Conservation (phyloP, 1,140 invertebrate species). For the Camponotus pennsylvanicus region DNA sequence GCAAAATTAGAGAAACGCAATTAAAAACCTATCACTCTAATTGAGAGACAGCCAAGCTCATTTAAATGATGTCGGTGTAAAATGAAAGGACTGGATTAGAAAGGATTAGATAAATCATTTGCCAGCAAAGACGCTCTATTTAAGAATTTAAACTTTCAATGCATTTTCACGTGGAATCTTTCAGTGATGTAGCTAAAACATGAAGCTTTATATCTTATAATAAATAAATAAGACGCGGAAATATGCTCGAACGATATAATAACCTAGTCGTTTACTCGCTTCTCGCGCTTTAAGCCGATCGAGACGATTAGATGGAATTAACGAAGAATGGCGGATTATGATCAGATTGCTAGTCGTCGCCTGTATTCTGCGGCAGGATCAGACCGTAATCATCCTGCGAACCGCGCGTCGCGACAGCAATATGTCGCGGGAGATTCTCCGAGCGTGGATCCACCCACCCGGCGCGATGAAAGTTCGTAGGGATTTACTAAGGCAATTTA, state of each 20-base stretch:
- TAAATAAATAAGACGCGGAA: background rate
- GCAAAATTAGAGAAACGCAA: too few species aligned
- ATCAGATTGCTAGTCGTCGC: constrained; percentile 4
- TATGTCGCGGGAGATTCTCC: constrained; percentile 25
- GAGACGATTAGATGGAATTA: constrained; percentile 44
- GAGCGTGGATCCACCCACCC: background rate
- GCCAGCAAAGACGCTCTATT: too few species aligned
- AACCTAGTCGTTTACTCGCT: background rate
- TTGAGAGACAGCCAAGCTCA: too few species aligned
- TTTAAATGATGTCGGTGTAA: too few species aligned
- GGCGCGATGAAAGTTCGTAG: constrained; percentile 33
- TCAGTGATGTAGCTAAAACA: too few species aligned
- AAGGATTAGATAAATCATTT: too few species aligned
- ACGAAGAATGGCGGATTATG: constrained; percentile 27
- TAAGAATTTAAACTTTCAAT: too few species aligned
- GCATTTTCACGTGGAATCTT: too few species aligned
- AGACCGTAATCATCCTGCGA: constrained; percentile 23
- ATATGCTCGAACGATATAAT: background rate
- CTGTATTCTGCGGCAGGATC: constrained; percentile 19
- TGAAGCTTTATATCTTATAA: too few species aligned
- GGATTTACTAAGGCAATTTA: constrained; percentile 60
- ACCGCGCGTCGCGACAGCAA: constrained; percentile 20
- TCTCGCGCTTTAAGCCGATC: constrained; percentile 2
- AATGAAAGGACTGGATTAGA: too few species aligned
- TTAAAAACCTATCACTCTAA: too few species aligned